phyloP scores from a whole-genome alignment of 2,797 vertebrate genomes.

The Hemitrygon akajei region DNA sequence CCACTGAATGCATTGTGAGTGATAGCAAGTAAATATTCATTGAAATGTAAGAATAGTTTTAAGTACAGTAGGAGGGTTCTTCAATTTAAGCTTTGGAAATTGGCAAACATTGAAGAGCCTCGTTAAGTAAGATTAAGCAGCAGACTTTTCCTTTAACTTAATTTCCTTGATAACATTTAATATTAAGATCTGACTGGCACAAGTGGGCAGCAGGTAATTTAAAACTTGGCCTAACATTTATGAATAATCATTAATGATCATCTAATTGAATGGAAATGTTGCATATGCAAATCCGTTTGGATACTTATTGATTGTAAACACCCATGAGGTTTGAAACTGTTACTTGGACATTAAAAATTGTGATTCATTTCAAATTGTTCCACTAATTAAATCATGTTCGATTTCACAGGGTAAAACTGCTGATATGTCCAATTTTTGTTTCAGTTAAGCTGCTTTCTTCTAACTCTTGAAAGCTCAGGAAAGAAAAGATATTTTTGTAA shows the following conservation, averaged over 20 bases:
- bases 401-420: conserved; percentile 18
- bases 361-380: conserved; percentile 33
- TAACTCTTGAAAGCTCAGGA: not conserved
- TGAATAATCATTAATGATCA: not conserved
- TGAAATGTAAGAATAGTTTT: not conserved
- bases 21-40: not conserved
- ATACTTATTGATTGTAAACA: conserved; percentile 31
- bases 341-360: not conserved
- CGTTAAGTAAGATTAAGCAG: not conserved
- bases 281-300: conserved; percentile 19
- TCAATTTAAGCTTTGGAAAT: not conserved
- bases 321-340: not conserved
- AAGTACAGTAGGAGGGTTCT: not conserved
- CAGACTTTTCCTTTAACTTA: not conserved
- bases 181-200: not conserved
- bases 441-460: not conserved
- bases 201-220: not conserved
- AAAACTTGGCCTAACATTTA: not conserved
- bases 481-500: not conserved
- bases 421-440: not conserved
- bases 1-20: too few species aligned
- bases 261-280: not conserved
- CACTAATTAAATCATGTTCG: conserved; percentile 36
- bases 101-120: not conserved
- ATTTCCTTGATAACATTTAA: not conserved